phyloP scores from a whole-genome alignment of 2,888 invertebrate genomes.

The Acronicta aceris region DNA sequence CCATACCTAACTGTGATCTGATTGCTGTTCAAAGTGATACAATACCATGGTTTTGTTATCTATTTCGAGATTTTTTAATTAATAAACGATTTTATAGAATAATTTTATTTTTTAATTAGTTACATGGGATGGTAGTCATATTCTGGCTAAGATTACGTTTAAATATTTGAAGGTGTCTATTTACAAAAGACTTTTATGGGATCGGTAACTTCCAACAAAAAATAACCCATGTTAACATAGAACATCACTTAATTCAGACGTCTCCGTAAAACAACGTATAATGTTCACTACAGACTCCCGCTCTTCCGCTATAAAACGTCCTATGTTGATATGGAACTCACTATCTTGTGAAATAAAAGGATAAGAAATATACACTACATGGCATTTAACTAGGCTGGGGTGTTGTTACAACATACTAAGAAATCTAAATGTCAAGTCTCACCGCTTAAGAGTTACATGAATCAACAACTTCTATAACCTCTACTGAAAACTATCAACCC shows the following conservation, averaged over 20 bases:
- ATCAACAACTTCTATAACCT: slow-evolving; percentile 18
- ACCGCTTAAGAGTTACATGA: slow-evolving; percentile 25
- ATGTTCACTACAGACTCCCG: slow-evolving; percentile 18
- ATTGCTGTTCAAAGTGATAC: slow-evolving; percentile 7
- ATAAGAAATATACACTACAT: slow-evolving; percentile 4
- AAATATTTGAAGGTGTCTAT: slow-evolving; percentile 13
- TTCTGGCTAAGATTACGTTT: not conserved
- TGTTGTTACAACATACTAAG: slow-evolving; percentile 24
- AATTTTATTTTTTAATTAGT: slow-evolving; percentile 5
- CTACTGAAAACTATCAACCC: not conserved
- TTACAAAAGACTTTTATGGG: slow-evolving; percentile 10
- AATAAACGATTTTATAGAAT: slow-evolving; percentile 19
- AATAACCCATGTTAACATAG: too few species aligned
- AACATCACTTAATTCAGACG: too few species aligned
- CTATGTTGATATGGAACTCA: slow-evolving; percentile 15
- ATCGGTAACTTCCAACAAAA: not conserved
- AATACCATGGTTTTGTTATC: slow-evolving; percentile 1
- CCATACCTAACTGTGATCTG: slow-evolving; percentile 8
- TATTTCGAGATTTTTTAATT: slow-evolving; percentile 7
- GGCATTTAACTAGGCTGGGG: slow-evolving; percentile 15
- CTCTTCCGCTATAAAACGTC: slow-evolving; percentile 8
- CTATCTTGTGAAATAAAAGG: slow-evolving; percentile 20
- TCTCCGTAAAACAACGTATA: slow-evolving; percentile 19
- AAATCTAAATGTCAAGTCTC: slow-evolving; percentile 27
- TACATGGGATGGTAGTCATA: not conserved